These are phyloP conservation scores for Scomber japonicus DNA, from an alignment of 2,113 vertebrate genomes.

Conservation along the genomic window DNA sequence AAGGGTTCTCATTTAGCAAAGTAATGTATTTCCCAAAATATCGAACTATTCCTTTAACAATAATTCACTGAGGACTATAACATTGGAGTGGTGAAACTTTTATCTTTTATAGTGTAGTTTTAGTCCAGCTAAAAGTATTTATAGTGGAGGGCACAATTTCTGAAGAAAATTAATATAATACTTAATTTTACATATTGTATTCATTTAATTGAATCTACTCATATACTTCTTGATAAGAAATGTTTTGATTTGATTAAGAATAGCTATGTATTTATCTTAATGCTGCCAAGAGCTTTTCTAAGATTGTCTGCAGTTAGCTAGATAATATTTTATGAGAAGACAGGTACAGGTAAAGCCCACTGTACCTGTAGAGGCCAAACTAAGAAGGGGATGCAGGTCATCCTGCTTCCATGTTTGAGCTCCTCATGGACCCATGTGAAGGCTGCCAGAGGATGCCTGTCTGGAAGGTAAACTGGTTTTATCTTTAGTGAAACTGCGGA, in stretches of 20 bases:
- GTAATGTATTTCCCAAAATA: not conserved
- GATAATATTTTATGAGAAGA: constrained; percentile 15
- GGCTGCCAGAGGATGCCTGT: constrained; percentile 69
- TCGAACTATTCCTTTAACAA: not conserved
- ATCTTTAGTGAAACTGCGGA: constrained; percentile 64
- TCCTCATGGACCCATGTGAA: constrained; percentile 58
- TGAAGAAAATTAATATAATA: constrained; percentile 16
- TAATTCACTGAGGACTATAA: constrained; percentile 16
- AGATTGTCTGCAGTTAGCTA: constrained; percentile 9
- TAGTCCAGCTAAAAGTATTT: not conserved
- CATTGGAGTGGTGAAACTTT: constrained; percentile 20
- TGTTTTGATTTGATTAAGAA: not conserved
- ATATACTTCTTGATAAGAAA: constrained; percentile 4
- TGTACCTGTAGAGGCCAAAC: constrained; percentile 50
- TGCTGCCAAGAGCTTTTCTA: constrained; percentile 22
- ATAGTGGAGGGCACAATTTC: constrained; percentile 4
- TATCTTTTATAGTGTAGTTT: not conserved
- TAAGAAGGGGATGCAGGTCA: constrained; percentile 44
- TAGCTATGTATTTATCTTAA: not conserved
- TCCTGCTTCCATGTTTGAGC: constrained; percentile 57
- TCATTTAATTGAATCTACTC: constrained; percentile 2
- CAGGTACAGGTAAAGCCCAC: constrained; percentile 30
- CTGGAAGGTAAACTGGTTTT: constrained; percentile 73
- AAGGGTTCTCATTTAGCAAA: constrained; percentile 1
- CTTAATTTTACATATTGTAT: not conserved